Percentiles rank a stretch among this genome's conserved stretches.
phyloP scores from a whole-genome alignment of 2,888 invertebrate species.

The Eupithecia abbreviata region DNA sequence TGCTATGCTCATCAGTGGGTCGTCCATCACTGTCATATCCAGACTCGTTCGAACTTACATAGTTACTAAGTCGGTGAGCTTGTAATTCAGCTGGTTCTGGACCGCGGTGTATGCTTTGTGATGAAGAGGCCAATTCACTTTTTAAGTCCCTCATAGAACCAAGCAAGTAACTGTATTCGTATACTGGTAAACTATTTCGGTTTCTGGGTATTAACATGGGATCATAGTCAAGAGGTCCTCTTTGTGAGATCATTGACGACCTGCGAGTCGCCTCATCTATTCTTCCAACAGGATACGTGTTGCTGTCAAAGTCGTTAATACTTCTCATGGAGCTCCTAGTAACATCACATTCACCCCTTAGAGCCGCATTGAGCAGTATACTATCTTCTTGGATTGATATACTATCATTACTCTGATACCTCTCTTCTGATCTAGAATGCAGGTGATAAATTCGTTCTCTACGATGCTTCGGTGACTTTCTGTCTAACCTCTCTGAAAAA shows the following conservation, averaged over 20 bases:
- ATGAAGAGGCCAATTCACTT: conserved; percentile 73
- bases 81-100: conserved; percentile 83
- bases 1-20: conserved; percentile 82
- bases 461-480: conserved; percentile 76
- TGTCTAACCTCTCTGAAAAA: conserved; percentile 78
- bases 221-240: conserved; percentile 74
- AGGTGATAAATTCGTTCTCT: conserved; percentile 71
- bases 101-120: conserved; percentile 82
- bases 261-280: conserved; percentile 70
- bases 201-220: conserved; percentile 80
- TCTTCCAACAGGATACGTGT: conserved; percentile 61
- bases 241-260: conserved; percentile 78
- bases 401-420: conserved; percentile 82
- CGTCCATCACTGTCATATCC: conserved; percentile 92
- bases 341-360: conserved; percentile 71
- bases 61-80: conserved; percentile 87
- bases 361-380: conserved; percentile 69
- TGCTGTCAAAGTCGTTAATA: conserved; percentile 71
- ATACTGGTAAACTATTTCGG: conserved; percentile 79
- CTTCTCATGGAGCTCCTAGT: conserved; percentile 75
- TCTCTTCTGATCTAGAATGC: conserved; percentile 85
- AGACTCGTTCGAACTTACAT: conserved; percentile 92
- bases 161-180: conserved; percentile 72
- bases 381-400: conserved; percentile 78
- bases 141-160: conserved; percentile 74